Conservation (phyloP, 2,888 invertebrate species). For the Ophioninae sp. region DNA sequence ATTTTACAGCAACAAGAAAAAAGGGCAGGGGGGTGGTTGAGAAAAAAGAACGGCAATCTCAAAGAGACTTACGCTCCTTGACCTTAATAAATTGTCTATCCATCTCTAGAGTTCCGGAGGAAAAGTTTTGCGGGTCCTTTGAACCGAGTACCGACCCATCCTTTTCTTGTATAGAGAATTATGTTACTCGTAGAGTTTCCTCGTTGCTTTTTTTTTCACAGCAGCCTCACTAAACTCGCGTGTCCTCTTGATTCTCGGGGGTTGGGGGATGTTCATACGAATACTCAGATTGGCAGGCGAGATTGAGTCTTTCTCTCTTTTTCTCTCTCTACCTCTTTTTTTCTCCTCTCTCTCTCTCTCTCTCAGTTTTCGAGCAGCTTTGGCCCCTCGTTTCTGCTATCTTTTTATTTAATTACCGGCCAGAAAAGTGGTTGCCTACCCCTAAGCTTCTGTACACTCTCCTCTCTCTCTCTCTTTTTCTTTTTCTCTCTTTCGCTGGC, state of each 20-base stretch:
- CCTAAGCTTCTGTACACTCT: conserved; percentile 47
- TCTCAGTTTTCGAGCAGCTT: conserved; percentile 33
- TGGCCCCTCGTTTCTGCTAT: conserved; percentile 45
- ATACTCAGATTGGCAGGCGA: conserved; percentile 9
- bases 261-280: conserved; percentile 11
- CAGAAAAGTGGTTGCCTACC: conserved; percentile 53
- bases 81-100: conserved; percentile 10
- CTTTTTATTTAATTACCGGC: conserved; percentile 64
- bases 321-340: conserved; percentile 8
- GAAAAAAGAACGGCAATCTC: not conserved
- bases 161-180: not conserved
- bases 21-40: not conserved
- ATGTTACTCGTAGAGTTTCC: conserved; percentile 4
- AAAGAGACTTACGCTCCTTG: not conserved
- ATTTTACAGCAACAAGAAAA: not conserved
- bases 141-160: not conserved
- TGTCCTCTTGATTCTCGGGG: conserved; percentile 27
- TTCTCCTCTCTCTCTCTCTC: not conserved
- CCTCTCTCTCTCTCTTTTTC: conserved; percentile 11
- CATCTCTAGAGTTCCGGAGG: not conserved
- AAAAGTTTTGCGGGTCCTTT: not conserved
- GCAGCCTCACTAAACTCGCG: conserved; percentile 15
- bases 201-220: not conserved
- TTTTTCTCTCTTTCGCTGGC: not conserved
- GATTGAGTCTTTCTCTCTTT: not conserved